A percentile compares a stretch with the other conserved stretches of the same genome.
Conservation (phyloP, 2,113 vertebrate genomes). For the Prinia subflava region DNA sequence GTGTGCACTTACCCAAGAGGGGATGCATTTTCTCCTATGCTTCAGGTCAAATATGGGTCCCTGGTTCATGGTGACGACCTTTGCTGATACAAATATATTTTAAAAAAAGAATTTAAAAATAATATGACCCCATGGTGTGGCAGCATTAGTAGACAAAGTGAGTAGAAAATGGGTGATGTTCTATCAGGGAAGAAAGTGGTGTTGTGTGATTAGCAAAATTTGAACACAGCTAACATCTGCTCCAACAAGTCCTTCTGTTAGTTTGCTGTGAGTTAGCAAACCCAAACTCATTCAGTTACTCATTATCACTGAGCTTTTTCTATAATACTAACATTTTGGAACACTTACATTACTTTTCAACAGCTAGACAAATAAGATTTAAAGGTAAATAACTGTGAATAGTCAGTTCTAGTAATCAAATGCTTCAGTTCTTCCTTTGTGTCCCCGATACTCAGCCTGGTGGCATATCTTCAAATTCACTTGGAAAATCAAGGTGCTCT, state of each 20-base stretch:
- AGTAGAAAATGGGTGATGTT: neutral
- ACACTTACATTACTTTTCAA: neutral
- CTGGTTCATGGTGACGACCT: neutral
- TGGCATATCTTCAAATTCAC: neutral
- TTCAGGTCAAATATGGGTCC: neutral
- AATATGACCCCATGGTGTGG: neutral
- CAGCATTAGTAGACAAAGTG: neutral
- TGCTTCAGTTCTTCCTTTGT: neutral
- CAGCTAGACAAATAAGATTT: neutral
- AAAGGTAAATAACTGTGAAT: neutral
- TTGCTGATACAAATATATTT: neutral
- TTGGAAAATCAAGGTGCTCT: conserved; percentile 12
- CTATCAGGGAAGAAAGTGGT: neutral
- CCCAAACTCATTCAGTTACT: neutral
- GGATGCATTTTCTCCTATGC: neutral
- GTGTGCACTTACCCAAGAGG: neutral
- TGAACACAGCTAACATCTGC: neutral
- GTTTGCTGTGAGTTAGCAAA: neutral
- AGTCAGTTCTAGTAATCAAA: neutral
- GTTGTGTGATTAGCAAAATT: neutral
- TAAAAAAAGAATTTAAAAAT: neutral
- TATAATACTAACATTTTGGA: neutral
- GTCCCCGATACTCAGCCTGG: neutral
- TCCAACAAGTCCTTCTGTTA: neutral
- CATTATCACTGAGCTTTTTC: neutral